A percentile compares a stretch with the other conserved stretches of the same genome.
These are phyloP conservation scores for Sesia bembeciformis DNA, from an alignment of 2,888 invertebrate genomes.

Conservation along the genomic window DNA sequence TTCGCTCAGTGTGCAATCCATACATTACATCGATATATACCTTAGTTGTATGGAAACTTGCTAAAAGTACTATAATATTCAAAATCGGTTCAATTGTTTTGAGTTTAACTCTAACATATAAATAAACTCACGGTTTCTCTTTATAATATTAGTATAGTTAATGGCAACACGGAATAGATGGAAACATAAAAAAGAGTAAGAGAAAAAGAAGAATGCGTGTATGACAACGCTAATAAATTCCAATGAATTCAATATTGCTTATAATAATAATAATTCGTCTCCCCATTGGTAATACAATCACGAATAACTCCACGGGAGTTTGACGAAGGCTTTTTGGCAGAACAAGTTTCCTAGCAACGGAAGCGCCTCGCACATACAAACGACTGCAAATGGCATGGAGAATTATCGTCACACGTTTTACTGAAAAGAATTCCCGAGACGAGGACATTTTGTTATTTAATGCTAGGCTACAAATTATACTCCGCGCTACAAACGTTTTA, in stretches of 20 bases:
- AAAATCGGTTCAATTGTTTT: too few species aligned
- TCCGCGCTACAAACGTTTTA: not conserved
- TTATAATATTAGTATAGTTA: too few species aligned
- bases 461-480: not conserved
- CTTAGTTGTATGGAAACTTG: too few species aligned
- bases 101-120: too few species aligned
- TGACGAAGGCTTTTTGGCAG: conserved; percentile 65
- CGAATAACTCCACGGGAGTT: conserved; percentile 58
- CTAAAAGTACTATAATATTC: too few species aligned
- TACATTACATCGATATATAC: too few species aligned
- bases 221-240: not conserved
- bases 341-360: conserved; percentile 47
- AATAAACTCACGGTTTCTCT: too few species aligned
- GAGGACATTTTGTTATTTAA: conserved; percentile 7
- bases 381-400: conserved; percentile 20
- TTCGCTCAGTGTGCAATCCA: too few species aligned
- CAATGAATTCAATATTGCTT: not conserved
- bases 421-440: conserved; percentile 16
- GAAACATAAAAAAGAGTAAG: too few species aligned
- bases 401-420: conserved; percentile 4
- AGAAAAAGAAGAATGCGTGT: too few species aligned
- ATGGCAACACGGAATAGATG: too few species aligned
- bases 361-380: conserved; percentile 57
- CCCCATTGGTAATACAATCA: conserved; percentile 53
- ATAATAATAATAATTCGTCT: conserved; percentile 5